Base-by-base conservation (phyloP, 2,888 invertebrate genomes). In the Agriopis aurantiaria region DNA sequence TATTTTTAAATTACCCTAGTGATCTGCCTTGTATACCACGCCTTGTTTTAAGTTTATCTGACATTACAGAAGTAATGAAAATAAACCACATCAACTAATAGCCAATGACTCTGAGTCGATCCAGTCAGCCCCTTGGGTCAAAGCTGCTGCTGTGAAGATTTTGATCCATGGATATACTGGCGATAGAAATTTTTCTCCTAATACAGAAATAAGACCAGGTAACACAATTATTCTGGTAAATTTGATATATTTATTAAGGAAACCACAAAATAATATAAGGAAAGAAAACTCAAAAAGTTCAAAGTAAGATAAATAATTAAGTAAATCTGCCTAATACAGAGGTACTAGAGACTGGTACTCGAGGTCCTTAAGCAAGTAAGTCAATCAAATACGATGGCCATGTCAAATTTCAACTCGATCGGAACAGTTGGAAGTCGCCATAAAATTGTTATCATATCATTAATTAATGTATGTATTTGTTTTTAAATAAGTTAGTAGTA, bases 121-220 rank as follows among this genome's bases (percentile, higher is more conserved):
- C 17, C 77, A 76, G 10, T 77, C 84, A 3, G 95, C 95, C 0
- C 93, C 92, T 0, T 95, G 95, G 88, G 88, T 93, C 0, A 67
- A 77, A 14, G 82, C 88, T 23, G 92, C 91, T 0, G 95, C 95
- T 0, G 80, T 96, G 0, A 95, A 96, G 75, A 89, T 96, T 12
- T 76, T 96, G 0, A 92, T 96, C 56, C 96, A 96, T 72, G 96
- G 96, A 0, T 96, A 96, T 76, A 96, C 96, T 0, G 96, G 96
- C 0, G 69, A 95, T 78, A 95, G 87, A 66, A 92, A 96, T 78
- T 96, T 88, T 77, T 91, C 95, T 0, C 96, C 96, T 0, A 96
- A 95, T 77, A 88, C 89, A 6, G 92, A 95, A 83, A 94, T 96
- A 71, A 90, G 96, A 72, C 96, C 96, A 85, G 95, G 95, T 95